Evolutionary conservation across 1,140 invertebrate species (phyloP).

Genomic region (Drosophila triauraria): DNA sequence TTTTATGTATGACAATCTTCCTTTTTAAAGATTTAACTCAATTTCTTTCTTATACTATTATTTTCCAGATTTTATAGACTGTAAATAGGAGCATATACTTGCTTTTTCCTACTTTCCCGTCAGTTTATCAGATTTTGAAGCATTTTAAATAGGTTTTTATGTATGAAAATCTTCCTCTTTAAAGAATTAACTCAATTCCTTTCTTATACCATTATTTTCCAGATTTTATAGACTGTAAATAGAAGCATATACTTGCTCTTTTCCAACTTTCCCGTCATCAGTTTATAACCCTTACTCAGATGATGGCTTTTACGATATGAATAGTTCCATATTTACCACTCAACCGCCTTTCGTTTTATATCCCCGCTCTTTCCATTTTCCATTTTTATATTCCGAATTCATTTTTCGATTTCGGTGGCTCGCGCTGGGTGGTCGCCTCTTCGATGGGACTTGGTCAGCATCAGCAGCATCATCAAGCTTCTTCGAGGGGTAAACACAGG

Average conservation of each 20-base stretch:
- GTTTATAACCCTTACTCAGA: not conserved
- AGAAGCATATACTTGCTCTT: not conserved
- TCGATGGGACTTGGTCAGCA: constrained; percentile 24
- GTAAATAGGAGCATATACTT: not conserved
- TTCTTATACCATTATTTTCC: not conserved
- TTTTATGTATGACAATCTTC: too few species aligned
- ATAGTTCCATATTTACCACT: constrained; percentile 14
- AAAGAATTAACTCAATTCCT: not conserved
- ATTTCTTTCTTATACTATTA: not conserved
- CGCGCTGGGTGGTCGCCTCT: constrained; percentile 15
- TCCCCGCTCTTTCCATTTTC: not conserved
- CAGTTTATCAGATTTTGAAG: too few species aligned
- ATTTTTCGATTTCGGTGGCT: constrained; percentile 15
- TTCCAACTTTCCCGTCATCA: not conserved
- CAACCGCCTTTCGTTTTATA: constrained; percentile 10
- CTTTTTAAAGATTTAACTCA: too few species aligned
- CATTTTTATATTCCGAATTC: not conserved
- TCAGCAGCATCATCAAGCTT: not conserved
- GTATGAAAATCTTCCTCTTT: too few species aligned
- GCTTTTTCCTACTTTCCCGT: not conserved
- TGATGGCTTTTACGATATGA: constrained; percentile 7
- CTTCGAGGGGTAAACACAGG: constrained; percentile 14
- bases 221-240: not conserved
- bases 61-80: not conserved
- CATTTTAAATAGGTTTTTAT: too few species aligned